phyloP scores from a whole-genome alignment of 1,140 invertebrate genomes.

The Diorhabda carinulata region DNA sequence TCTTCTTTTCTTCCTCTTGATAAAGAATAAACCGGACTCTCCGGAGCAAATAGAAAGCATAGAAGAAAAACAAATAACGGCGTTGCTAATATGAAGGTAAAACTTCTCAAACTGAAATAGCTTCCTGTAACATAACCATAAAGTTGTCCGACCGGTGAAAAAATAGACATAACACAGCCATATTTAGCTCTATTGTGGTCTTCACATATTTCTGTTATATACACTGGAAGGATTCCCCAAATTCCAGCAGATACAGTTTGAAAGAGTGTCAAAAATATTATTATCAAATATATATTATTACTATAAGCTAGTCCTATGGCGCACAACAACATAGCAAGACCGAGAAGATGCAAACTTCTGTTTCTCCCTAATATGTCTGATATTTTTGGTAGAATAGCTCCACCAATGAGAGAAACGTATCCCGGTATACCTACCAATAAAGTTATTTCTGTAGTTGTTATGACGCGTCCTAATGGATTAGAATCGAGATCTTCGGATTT shows the following conservation, averaged over 20 bases:
- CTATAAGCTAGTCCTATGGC: slow-evolving; percentile 48
- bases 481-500: slow-evolving; percentile 17
- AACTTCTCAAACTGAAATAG: slow-evolving; percentile 55
- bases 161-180: slow-evolving; percentile 63
- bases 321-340: slow-evolving; percentile 44
- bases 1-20: slow-evolving; percentile 55
- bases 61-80: slow-evolving; percentile 62
- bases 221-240: slow-evolving; percentile 51
- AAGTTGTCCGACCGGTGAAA: slow-evolving; percentile 25
- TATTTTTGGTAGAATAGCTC: slow-evolving; percentile 37
- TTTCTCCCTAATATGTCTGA: slow-evolving; percentile 43
- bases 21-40: slow-evolving; percentile 72
- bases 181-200: slow-evolving; percentile 11
- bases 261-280: slow-evolving; percentile 46
- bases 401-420: slow-evolving; percentile 61
- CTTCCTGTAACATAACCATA: slow-evolving; percentile 57
- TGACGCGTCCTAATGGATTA: slow-evolving; percentile 39
- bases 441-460: slow-evolving; percentile 56
- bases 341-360: slow-evolving; percentile 43
- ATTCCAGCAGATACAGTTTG: slow-evolving; percentile 49
- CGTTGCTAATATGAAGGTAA: slow-evolving; percentile 61
- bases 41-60: slow-evolving; percentile 68
- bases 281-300: slow-evolving; percentile 39
- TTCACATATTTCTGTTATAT: slow-evolving; percentile 15
- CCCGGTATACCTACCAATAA: slow-evolving; percentile 79